Base-by-base conservation (phyloP, 23 tunicate species). In the Ciona savignyi region DNA sequence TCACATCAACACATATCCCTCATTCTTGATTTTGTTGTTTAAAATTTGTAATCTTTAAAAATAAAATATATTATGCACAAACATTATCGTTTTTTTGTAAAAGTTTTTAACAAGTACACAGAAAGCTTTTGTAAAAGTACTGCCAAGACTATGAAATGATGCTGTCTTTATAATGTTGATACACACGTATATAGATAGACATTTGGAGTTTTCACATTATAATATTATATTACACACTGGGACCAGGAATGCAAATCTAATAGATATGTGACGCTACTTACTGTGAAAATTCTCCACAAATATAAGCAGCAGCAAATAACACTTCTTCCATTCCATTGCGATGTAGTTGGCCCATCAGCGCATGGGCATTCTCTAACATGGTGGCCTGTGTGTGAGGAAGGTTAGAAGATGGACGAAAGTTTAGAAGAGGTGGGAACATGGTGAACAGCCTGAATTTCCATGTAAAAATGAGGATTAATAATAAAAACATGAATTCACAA, bases 281-380 rank as follows among this genome's bases (percentile, higher is more conserved):
- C 90, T 87, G 62, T 6, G 85, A 79, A 65, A 87, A 94, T 56
- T 94, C 99, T 31, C 99, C 99, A 62, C 99, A 94, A 30, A 94
- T 91, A 66, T 86, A 83, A 51, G 99, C 95, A 35, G 99, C 99
- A 31, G 99, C 93, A 33, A 76, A 79, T 20, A 94, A 70, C 3
- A 94, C 99, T 74, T 94, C 95, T 48, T 79, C 82, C 90, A 87
- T 86, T 51, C 95, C 95, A 72, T 87, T 94, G 4, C 95, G 34
- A 25, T 73, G 69, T 9, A 86, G 80, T 35, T 79, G 89, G 1
- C 78, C 23, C 1, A 79, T 74, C 22, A 87, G 60, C 60, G 82
- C 90, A 34, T 86, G 83, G 30, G 94, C 83, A 65, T 94, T 94
- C 49, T 87, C 84, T 1, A 94, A 80, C 23, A 94, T 29, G 0